phyloP scores from a whole-genome alignment of 2,888 invertebrate species.

The Heliconius sara region DNA sequence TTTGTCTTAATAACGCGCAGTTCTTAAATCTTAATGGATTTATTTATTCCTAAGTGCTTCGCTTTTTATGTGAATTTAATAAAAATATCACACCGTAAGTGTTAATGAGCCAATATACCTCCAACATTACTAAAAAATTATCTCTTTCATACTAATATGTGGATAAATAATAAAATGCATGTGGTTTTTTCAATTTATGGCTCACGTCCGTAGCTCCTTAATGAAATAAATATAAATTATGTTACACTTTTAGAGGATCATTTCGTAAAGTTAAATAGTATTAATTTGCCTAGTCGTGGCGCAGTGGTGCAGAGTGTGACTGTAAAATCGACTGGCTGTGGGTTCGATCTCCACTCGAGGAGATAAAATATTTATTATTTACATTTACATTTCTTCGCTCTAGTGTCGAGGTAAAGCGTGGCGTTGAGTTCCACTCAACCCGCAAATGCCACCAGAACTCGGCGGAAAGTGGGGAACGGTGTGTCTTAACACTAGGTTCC shows the following conservation, averaged over 20 bases:
- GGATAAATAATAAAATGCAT: slow-evolving; percentile 2
- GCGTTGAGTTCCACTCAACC: too few relatives aligned
- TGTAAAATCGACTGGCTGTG: too few relatives aligned
- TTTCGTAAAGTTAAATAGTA: slow-evolving; percentile 27
- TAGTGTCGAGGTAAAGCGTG: too few relatives aligned
- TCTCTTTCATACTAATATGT: not conserved
- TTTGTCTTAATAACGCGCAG: not conserved
- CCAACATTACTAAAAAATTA: slow-evolving; percentile 14
- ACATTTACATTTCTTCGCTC: too few relatives aligned
- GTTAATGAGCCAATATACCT: slow-evolving; percentile 30
- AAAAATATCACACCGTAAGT: slow-evolving; percentile 31
- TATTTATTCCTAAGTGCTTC: slow-evolving; percentile 6
- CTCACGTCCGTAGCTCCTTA: slow-evolving; percentile 34
- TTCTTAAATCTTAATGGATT: slow-evolving; percentile 22
- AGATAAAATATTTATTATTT: too few relatives aligned
- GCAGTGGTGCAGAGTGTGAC: too few relatives aligned
- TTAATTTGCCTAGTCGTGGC: too few relatives aligned
- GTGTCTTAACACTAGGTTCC: too few relatives aligned
- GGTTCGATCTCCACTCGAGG: too few relatives aligned
- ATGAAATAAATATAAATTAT: slow-evolving; percentile 46
- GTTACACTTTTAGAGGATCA: not conserved
- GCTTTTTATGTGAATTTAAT: slow-evolving; percentile 27
- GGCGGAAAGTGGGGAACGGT: too few relatives aligned
- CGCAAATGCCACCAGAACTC: too few relatives aligned
- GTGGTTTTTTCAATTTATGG: slow-evolving; percentile 26